Evolutionary conservation across 92 coral and sea anemone genomes (phyloP), one percentile per base, ranked within the genome.

Genomic region (Heliopora coerulea): DNA sequence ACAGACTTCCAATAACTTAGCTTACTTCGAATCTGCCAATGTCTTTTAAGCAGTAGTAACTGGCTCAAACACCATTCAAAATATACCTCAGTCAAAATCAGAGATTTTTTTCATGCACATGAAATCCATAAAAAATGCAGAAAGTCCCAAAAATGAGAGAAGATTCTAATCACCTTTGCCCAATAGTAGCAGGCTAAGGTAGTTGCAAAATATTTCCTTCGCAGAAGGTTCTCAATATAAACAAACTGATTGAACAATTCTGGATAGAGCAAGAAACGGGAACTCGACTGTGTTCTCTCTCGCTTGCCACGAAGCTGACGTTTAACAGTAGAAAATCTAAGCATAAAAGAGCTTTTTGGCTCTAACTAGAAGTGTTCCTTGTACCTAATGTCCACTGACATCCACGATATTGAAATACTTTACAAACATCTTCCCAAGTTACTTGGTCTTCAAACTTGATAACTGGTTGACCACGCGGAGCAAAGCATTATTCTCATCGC

Each of bases 401-500:
- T 18, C 8, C 24, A 27, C 40, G 54, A 18, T 1, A 31, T 52
- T 40, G 20, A 28, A 67, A 70, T 68, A 54, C 77, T 70, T 70
- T 70, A 70, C 77, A 70, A 19, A 8, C 52, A 15, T 8, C 52
- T 15, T 15, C 14, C 52, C 52, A 46, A 46, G 52, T 46, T 69
- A 66, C 24, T 67, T 67, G 12, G 54, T 67, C 41, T 67, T 46
- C 54, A 67, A 26, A 48, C 74, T 67, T 1, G 58, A 46, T 0
- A 67, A 58, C 68, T 91, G 93, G 78, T 88, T 85, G 68, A 93
- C 96, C 59, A 95, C 89, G 8, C 99, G 99, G 76, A 90, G 83
- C 81, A 95, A 85, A 41, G 96, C 89, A 52, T 89, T 86, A 86
- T 91, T 91, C 30, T 91, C 97, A 57, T 86, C 91, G 79, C 86